Evolutionary conservation across 1,140 invertebrate genomes (phyloP).

Genomic region (Trichonephila inaurata): DNA sequence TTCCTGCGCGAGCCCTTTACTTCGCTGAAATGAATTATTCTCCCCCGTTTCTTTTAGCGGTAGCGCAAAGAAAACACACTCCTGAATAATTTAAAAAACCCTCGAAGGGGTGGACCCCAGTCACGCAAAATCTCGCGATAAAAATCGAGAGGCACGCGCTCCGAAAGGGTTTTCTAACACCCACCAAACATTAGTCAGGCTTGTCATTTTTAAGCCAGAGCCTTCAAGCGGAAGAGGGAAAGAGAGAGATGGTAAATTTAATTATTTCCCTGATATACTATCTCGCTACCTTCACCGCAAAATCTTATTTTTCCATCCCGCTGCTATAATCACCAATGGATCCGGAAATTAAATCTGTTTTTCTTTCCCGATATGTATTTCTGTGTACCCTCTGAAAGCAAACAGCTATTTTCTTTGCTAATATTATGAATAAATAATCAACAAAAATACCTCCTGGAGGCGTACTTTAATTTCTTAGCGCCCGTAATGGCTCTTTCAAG

Average conservation of each 20-base stretch:
- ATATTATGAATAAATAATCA: conserved; percentile 73
- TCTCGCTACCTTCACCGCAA: neutral
- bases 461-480: conserved; percentile 65
- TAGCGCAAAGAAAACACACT: conserved; percentile 55
- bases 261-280: conserved; percentile 70
- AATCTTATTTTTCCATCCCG: conserved; percentile 50
- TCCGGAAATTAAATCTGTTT: conserved; percentile 67
- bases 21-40: conserved; percentile 44
- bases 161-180: conserved; percentile 62
- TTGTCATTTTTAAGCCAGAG: conserved; percentile 68
- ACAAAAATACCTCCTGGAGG: conserved; percentile 40
- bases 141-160: conserved; percentile 68
- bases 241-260: conserved; percentile 48
- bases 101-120: conserved; percentile 1
- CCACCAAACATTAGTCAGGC: conserved; percentile 70
- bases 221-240: neutral
- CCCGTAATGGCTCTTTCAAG: conserved; percentile 46
- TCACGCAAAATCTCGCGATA: conserved; percentile 68
- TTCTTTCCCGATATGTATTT: conserved; percentile 42
- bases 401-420: conserved; percentile 70
- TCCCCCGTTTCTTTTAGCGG: neutral
- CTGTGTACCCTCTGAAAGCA: conserved; percentile 20
- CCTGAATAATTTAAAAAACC: conserved; percentile 67
- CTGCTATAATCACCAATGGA: conserved; percentile 55
- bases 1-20: neutral